These are phyloP conservation scores for Tenthredo amoena DNA, from an alignment of 2,888 invertebrate genomes.

Conservation along the genomic window DNA sequence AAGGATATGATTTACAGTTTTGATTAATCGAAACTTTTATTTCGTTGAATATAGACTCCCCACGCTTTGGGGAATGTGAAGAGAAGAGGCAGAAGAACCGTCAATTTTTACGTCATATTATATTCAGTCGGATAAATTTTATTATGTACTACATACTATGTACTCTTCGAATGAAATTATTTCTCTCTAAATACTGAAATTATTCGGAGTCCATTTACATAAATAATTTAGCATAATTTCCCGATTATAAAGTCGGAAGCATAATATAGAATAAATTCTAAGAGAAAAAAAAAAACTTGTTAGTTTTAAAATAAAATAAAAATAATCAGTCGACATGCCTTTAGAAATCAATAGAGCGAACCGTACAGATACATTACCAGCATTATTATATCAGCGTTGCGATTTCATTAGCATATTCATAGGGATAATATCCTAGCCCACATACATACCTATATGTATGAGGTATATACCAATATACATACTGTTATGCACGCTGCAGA, in stretches of 20 bases:
- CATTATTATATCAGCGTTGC: slow-evolving; percentile 6
- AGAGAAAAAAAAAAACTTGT: not conserved
- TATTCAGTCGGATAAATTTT: not conserved
- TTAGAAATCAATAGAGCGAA: slow-evolving; percentile 17
- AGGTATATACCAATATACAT: not conserved
- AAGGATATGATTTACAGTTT: not conserved
- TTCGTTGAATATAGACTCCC: no score
- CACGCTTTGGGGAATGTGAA: no score
- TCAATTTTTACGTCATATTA: no score
- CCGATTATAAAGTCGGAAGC: not conserved
- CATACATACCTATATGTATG: not conserved
- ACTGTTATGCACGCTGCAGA: not conserved
- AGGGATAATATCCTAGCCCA: not conserved
- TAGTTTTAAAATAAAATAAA: not conserved
- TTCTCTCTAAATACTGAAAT: not conserved
- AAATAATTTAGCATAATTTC: not conserved
- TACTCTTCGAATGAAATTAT: not conserved
- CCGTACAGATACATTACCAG: not conserved
- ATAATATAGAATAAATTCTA: not conserved
- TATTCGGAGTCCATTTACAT: not conserved
- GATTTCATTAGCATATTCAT: slow-evolving; percentile 5
- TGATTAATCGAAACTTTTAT: not conserved
- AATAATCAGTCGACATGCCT: not conserved
- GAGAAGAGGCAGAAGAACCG: not conserved
- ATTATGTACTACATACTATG: not conserved